Evolutionary conservation across 2,797 vertebrate species (phyloP), one percentile per base, ranked within the genome.

Genomic region (Picus viridis): DNA sequence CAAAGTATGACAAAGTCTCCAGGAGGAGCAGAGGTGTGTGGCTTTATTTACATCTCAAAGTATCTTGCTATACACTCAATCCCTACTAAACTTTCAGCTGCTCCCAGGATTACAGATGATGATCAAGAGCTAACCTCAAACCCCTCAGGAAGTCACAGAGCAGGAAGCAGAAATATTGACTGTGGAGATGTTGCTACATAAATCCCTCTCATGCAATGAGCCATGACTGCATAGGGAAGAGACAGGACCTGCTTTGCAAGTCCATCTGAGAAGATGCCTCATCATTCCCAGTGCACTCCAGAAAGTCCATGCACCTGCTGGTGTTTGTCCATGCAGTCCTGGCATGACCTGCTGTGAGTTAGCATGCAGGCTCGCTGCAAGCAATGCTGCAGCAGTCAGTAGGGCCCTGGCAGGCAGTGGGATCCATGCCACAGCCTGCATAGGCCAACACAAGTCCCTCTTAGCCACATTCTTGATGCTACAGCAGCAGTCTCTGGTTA

Each of bases 371-470:
- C 57, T 27, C 9, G 43, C 69, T 20, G 53, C 59, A 10, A 43
- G 91, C 67, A 22, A 17, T 0, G 12, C 24, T 3, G 32, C 3
- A 0, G 2, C 16, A 78, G 56, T 20, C 36, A 24, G 2, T 1
- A 2, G 49, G 59, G 64, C 32, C 53, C 29, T 0, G 26, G 54
- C 56, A 24, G 47, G n/a, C 58, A 57, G 62, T 7, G 1, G 39
- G 43, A 19, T 43, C 59, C 7, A 0, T 20, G 47, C 64, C 10
- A 0, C 59, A 70, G 70, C 70, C 34, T 29, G 32, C 56, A 7
- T 5, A 3, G 65, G 51, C 53, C 56, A 36, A 15, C 0, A 17
- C 10, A 1, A 53, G 83, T 75, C 59, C 56, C 68, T 7, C 49
- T 75, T 41, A 94, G 85, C 86, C 83, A 12, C 10, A 1, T 59